Base-by-base conservation (phyloP, 2,113 vertebrate species). In the Ceyx cyanopectus region DNA sequence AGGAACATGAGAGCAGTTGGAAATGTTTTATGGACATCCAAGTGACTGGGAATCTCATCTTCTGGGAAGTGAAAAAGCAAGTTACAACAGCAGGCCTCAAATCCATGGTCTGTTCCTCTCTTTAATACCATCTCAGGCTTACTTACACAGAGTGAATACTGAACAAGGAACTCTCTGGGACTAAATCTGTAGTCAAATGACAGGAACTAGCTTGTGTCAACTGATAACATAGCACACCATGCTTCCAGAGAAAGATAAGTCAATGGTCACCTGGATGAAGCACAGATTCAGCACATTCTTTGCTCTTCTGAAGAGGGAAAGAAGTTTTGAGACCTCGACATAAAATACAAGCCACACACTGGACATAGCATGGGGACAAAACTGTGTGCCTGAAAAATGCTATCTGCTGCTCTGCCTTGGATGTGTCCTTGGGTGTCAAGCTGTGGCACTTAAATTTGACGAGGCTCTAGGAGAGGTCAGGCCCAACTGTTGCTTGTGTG, bases 341-440 rank as follows among this genome's bases (percentile, higher is more conserved):
- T 32, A 18, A 79, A 32, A 22, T 62, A n/a, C 19, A 68, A 88
- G 46, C 17, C 51, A 80, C 23, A 30, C 30, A 19, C 41, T 11
- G 61, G 27, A 30, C 67, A 40, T 23, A 27, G 20, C 21, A 26
- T 1, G 0, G 29, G 46, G 19, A 50, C 40, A 78, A 66, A 87
- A 45, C 14, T 2, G 2, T 0, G 3, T 34, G 26, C 30, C 37
- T 40, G 17, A 41, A 30, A 50, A 69, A 46, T 41, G 8, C 0
- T 6, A 14, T 34, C 11, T 19, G 16, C 51, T 37, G 62, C n/a
- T 8, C 37, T 63, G 73, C 14, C 50, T 80, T 46, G 43, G 23
- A 37, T 18, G 27, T 2, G 2, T 45, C 18, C 54, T 37, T 56
- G 22, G 27, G 50, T 10, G 18, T 51, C 62, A 63, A 30, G n/a